Base-by-base conservation (phyloP, 1,140 invertebrate genomes). In the Bombyx mandarina region DNA sequence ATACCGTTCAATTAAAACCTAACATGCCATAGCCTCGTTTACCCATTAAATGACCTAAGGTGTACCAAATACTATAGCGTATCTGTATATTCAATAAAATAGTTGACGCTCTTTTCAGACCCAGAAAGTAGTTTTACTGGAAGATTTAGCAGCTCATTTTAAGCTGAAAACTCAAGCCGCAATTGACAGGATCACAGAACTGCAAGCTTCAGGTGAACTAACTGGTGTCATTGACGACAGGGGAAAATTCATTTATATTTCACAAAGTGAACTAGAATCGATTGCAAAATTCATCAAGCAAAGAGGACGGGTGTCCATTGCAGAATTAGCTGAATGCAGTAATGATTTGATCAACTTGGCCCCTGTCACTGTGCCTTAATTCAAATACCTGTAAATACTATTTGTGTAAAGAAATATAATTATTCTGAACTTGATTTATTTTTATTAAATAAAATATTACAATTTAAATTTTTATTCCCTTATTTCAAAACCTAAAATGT, bases 241-340 rank as follows among this genome's bases (percentile, higher is more conserved):
- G 67, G 99, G 99, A 35, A 99, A 99, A 88, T 99, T 99, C 78
- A 99, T 99, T 71, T 99, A 98, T 77, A 97, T 99, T 47, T 97
- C 97, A 1, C 90, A 93, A 68, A 92, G 94, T 45, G 99, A 99
- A 84, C 88, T 99, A 52, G 91, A 95, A 69, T 93, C 94, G 62
- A 96, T 99, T 7, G 97, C 97, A 0, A 98, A 97, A 79, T 99
- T 99, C 82, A 97, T 99, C 2, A 94, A 93, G 72, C 98, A 99
- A 81, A 91, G 97, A 58, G 99, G 99, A 1, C 88, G 98, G 66
- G 95, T 99, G 0, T 97, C 96, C 0, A 96, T 99, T 9, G 78
- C 92, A 6, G 98, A 99, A 73, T 86, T 99, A 52, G 98, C 94
- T 0, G 97, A 99, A 81, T 95, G 94, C 73, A 99, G 97, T 63